phyloP scores from a whole-genome alignment of 1,140 invertebrate species.

The Liolophura sinensis region DNA sequence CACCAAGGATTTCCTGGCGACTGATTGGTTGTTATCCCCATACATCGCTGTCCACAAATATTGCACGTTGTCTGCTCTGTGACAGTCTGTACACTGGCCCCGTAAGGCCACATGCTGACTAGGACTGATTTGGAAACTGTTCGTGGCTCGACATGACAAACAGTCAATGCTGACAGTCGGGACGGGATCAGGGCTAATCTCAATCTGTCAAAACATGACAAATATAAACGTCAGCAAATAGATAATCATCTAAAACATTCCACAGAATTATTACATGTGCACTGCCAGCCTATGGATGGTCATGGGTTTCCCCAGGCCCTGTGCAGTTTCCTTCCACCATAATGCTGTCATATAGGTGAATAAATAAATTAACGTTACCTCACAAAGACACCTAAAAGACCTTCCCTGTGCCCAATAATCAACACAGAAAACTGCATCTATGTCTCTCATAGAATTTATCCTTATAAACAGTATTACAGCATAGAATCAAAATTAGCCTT shows the following conservation, averaged over 20 bases:
- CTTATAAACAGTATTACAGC: too few species aligned
- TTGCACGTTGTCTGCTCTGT: conserved; percentile 5
- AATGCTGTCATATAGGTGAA: too few species aligned
- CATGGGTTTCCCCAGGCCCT: too few species aligned
- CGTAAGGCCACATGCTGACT: conserved; percentile 27
- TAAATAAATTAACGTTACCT: neutral
- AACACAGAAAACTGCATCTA: too few species aligned
- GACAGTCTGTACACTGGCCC: conserved; percentile 33
- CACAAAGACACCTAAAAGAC: too few species aligned
- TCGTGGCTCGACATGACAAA: conserved; percentile 30
- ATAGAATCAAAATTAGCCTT: too few species aligned
- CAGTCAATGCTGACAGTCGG: conserved; percentile 34
- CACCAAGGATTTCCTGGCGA: neutral
- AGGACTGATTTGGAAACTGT: conserved; percentile 22
- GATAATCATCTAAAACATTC: neutral
- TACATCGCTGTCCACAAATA: conserved; percentile 32
- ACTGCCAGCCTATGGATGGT: neutral
- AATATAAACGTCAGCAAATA: neutral
- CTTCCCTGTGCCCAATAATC: too few species aligned
- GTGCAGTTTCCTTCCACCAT: too few species aligned
- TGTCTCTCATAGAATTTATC: too few species aligned
- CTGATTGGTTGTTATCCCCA: neutral
- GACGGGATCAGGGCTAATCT: conserved; percentile 14
- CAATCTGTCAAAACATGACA: conserved; percentile 27
- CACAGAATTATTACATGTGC: neutral